Base-by-base conservation (phyloP, 2,888 invertebrate genomes). In the Agonopterix alstromeriana region DNA sequence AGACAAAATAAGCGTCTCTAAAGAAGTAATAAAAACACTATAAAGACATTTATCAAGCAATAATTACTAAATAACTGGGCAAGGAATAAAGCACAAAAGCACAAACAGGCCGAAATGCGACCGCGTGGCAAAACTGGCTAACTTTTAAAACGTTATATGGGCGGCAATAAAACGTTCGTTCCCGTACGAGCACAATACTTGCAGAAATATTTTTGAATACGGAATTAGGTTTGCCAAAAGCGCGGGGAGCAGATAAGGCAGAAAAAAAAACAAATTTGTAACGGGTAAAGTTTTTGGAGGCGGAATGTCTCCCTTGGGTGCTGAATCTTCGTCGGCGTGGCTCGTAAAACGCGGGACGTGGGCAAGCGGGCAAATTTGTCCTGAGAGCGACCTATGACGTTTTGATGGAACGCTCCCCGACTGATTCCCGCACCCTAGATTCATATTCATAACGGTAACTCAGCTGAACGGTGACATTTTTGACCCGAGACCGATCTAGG, bases 201-300 rank as follows among this genome's bases (percentile, higher is more conserved):
- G 87, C 82, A 82, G 82, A 87, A 86, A 88, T 87, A 88, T 88
- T 88, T 88, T 88, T 88, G 88, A 88, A 88, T 88, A 88, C 88
- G 78, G 86, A 88, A 88, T 88, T 88, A 88, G 88, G 88, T 87
- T 84, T 82, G 85, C 78, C 85, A 84, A 87, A 86, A 81, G 79
- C 79, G 85, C 85, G 85, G 84, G 86, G 81, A 77, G 82, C 85
- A 87, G 86, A 87, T 86, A 88, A 85, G 85, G 86, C 84, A 81
- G 72, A 84, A 86, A 87, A 69, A 84, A 87, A 88, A 88, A 88
- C 87, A 86, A 88, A 88, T 87, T 88, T 87, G 87, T 87, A 86
- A 87, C 87, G 88, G 88, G 87, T 87, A 87, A 88, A 88, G 85
- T 87, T 88, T 88, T 87, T 85, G 86, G 86, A 86, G 85, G 86